A percentile compares a stretch with the other conserved stretches of the same genome.
Evolutionary conservation across 2,113 vertebrate species (phyloP).

Genomic region (Xiphophorus hellerii): DNA sequence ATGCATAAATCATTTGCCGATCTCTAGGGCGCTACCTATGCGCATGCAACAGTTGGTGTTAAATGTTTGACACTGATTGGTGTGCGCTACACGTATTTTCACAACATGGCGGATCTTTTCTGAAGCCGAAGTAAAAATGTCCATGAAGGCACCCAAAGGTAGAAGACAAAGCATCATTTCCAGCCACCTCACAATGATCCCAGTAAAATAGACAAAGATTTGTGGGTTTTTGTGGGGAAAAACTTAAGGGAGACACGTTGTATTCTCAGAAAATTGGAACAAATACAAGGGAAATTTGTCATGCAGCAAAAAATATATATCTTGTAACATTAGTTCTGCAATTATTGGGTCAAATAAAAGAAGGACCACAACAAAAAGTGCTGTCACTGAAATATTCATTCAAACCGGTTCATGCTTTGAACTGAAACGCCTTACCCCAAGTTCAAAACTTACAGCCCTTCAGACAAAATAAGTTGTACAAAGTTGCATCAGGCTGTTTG

Average conservation of each 20-base stretch:
- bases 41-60: constrained; percentile 29
- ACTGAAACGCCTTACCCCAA: background rate
- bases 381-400: background rate
- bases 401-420: background rate
- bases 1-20: constrained; percentile 24
- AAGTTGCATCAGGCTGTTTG: background rate
- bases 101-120: constrained; percentile 2
- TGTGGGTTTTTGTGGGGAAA: background rate
- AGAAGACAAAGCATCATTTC: background rate
- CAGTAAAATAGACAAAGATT: background rate
- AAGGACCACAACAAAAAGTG: background rate
- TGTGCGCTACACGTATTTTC: background rate
- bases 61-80: constrained; percentile 3
- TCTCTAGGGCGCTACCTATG: background rate
- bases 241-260: background rate
- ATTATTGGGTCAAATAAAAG: background rate
- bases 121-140: constrained; percentile 13
- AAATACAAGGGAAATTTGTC: background rate
- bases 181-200: background rate
- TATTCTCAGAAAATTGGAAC: background rate
- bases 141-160: constrained; percentile 25
- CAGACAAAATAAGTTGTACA: background rate
- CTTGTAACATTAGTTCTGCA: background rate
- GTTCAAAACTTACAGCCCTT: background rate
- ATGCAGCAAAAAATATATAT: background rate